phyloP scores from a whole-genome alignment of 2,888 invertebrate species.

The Choreutis nemorana region DNA sequence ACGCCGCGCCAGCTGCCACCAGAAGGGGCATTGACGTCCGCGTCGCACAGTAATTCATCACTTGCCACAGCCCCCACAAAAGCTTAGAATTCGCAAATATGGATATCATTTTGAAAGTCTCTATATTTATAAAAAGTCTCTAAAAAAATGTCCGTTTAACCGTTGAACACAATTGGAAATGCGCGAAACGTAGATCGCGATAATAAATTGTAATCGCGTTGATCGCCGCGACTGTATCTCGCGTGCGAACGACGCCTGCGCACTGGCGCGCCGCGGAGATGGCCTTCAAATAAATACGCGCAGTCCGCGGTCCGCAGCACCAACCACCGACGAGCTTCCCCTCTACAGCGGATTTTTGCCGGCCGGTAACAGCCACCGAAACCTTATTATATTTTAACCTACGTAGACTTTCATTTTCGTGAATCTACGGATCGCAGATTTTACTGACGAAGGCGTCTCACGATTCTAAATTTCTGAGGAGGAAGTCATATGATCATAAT shows the following conservation, averaged over 20 bases:
- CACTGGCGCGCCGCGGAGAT: conserved; percentile 56
- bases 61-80: conserved; percentile 60
- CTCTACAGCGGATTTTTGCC: conserved; percentile 43
- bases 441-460: no score
- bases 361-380: conserved; percentile 15
- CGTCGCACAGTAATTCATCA: conserved; percentile 48
- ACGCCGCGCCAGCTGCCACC: conserved; percentile 50
- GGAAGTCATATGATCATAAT: no score
- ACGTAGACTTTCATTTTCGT: no score
- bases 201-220: conserved; percentile 31
- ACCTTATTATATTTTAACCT: no score
- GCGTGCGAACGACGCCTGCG: conserved; percentile 56
- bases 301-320: conserved; percentile 42
- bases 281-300: conserved; percentile 65
- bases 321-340: conserved; percentile 47
- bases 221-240: conserved; percentile 30
- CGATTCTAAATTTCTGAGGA: no score
- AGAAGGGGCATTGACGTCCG: conserved; percentile 48
- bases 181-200: conserved; percentile 41
- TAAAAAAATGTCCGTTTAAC: conserved; percentile 18
- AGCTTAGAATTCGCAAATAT: conserved; percentile 55
- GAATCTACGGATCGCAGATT: no score
- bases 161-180: conserved; percentile 32
- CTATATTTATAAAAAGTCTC: conserved; percentile 1
- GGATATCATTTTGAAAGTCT: conserved; percentile 36